phyloP scores from a whole-genome alignment of 2,113 vertebrate genomes.

The Alouatta palliata region DNA sequence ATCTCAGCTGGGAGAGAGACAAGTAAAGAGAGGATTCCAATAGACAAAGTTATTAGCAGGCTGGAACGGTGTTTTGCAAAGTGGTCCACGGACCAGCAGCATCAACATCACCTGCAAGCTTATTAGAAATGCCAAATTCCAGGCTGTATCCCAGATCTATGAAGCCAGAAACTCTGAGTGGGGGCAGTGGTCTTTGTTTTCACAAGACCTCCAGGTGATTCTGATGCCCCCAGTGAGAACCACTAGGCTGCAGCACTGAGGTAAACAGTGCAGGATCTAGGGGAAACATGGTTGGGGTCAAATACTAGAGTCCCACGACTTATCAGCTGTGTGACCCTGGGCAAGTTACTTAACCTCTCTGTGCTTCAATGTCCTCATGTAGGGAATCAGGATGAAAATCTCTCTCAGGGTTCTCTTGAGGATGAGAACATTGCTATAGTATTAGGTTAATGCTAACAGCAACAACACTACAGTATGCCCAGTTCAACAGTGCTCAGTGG shows the following conservation, averaged over 20 bases:
- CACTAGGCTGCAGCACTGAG: neutral
- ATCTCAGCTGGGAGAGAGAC: neutral
- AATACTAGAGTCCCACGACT: neutral
- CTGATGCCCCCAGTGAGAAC: neutral
- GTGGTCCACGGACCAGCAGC: neutral
- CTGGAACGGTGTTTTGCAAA: neutral
- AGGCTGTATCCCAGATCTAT: neutral
- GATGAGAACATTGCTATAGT: neutral
- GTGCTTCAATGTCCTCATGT: neutral
- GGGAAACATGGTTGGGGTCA: neutral
- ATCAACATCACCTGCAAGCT: neutral
- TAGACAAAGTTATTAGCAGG: neutral
- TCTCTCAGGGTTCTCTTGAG: neutral
- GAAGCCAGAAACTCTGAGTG: neutral
- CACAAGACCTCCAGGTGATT: neutral
- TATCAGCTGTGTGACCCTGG: neutral
- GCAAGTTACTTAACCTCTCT: slow-evolving; percentile 1
- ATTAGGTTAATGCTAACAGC: neutral
- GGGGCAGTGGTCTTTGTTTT: neutral
- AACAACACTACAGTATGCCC: neutral
- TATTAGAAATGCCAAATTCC: neutral
- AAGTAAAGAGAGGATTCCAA: neutral
- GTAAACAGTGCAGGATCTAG: neutral
- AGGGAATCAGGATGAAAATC: neutral
- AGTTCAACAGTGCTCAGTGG: neutral